A percentile compares a stretch with the other conserved stretches of the same genome.
Conservation (phyloP, 2,888 invertebrate species). For the Drosophila paranaensis region DNA sequence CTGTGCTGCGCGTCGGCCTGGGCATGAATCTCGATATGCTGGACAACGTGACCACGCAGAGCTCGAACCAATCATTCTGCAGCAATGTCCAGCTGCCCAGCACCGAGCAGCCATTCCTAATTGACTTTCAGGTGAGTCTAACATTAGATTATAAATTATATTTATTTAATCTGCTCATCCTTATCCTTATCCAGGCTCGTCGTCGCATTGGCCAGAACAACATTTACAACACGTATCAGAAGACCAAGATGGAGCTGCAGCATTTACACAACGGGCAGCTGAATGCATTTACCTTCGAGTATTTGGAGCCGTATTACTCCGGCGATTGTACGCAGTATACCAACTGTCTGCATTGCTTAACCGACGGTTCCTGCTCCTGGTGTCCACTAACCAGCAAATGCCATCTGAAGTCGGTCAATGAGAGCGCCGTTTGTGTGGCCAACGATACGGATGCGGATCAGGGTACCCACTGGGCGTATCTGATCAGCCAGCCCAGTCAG, state of each 20-base stretch:
- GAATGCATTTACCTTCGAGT: slow-evolving; percentile 95
- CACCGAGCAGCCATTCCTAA: slow-evolving; percentile 88
- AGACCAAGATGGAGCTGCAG: slow-evolving; percentile 93
- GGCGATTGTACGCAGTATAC: slow-evolving; percentile 91
- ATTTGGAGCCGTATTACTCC: slow-evolving; percentile 94
- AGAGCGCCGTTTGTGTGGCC: slow-evolving; percentile 84
- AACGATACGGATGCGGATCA: slow-evolving; percentile 76
- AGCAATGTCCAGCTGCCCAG: slow-evolving; percentile 89
- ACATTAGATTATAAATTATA: neutral
- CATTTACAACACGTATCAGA: slow-evolving; percentile 88
- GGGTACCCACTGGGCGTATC: slow-evolving; percentile 89
- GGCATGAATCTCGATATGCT: slow-evolving; percentile 81
- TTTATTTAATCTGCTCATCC: too few relatives aligned
- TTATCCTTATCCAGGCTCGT: slow-evolving; percentile 85
- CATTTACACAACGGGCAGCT: slow-evolving; percentile 90
- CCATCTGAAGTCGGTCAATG: slow-evolving; percentile 89
- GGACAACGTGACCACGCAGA: slow-evolving; percentile 87
- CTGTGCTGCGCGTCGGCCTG: slow-evolving; percentile 87
- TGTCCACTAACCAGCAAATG: slow-evolving; percentile 92
- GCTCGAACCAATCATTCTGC: slow-evolving; percentile 90
- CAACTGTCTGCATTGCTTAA: slow-evolving; percentile 94
- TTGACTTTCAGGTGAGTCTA: slow-evolving; percentile 88
- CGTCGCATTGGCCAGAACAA: slow-evolving; percentile 85
- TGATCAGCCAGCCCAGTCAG: slow-evolving; percentile 92
- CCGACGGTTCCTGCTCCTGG: slow-evolving; percentile 96